Evolutionary conservation across 2,113 vertebrate species (phyloP).

Genomic region (Forbesichthys papilliferus): DNA sequence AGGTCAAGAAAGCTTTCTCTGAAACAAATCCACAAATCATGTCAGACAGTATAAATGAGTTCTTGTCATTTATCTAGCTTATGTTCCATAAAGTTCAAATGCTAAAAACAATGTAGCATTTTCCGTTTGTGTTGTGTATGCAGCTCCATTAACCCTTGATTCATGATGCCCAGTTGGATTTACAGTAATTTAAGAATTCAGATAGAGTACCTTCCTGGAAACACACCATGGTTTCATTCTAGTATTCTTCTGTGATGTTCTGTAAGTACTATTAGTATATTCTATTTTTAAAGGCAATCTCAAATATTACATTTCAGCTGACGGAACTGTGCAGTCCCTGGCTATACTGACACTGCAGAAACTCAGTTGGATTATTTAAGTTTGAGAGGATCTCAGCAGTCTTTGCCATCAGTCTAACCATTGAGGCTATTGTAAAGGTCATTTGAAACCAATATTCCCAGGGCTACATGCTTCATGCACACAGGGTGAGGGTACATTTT

Average conservation of each 20-base stretch:
- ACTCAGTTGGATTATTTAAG: constrained; percentile 32
- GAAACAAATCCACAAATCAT: constrained; percentile 7
- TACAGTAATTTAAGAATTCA: background rate
- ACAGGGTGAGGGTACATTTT: background rate
- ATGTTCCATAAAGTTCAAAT: background rate
- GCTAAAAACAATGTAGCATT: background rate
- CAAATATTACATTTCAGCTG: constrained; percentile 16
- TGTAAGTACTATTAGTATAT: constrained; percentile 39
- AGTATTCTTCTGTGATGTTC: constrained; percentile 8
- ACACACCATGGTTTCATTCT: background rate
- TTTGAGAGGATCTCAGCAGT: constrained; percentile 40
- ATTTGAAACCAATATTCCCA: constrained; percentile 9
- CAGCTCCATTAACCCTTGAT: background rate
- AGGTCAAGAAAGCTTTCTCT: constrained; percentile 20
- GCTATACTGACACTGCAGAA: constrained; percentile 18
- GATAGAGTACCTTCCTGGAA: background rate
- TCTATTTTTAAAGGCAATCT: constrained; percentile 32
- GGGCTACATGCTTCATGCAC: constrained; percentile 18
- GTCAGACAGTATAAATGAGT: constrained; percentile 5
- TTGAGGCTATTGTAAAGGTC: constrained; percentile 43
- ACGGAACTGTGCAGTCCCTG: background rate
- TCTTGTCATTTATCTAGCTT: background rate
- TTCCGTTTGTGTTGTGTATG: background rate
- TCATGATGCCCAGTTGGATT: background rate
- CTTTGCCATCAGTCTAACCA: constrained; percentile 31